Conservation (phyloP, 2,888 invertebrate species). For the Diabrotica balteata region DNA sequence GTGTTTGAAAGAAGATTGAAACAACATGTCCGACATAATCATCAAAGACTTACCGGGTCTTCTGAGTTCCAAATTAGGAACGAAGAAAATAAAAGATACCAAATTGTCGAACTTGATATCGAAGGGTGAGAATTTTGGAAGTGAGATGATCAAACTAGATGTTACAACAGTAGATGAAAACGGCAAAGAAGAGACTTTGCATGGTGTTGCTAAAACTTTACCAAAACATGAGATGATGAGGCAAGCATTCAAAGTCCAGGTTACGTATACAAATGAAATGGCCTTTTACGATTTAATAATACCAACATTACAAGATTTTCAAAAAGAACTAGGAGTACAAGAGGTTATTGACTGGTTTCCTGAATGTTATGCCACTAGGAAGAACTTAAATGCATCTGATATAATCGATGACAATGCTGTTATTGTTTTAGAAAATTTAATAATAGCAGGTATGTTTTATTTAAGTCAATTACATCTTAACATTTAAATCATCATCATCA, state of each 20-base stretch:
- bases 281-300: slow-evolving; percentile 8
- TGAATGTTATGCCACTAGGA: slow-evolving; percentile 5
- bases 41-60: no score
- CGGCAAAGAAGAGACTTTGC: not conserved
- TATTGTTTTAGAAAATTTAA: slow-evolving; percentile 10
- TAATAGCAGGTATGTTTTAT: not conserved
- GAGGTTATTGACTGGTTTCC: slow-evolving; percentile 10
- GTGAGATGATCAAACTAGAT: slow-evolving; percentile 1
- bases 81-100: not conserved
- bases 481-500: no score
- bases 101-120: not conserved
- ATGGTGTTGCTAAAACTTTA: slow-evolving; percentile 9
- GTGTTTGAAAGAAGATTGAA: no score
- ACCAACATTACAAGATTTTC: slow-evolving; percentile 6
- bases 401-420: slow-evolving; percentile 1
- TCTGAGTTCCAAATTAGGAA: not conserved
- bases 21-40: no score
- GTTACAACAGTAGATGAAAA: not conserved
- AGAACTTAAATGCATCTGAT: slow-evolving; percentile 2
- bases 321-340: not conserved
- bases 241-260: slow-evolving; percentile 5
- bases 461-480: not conserved
- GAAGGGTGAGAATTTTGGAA: slow-evolving; percentile 5
- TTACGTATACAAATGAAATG: slow-evolving; percentile 9
- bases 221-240: slow-evolving; percentile 3